These are phyloP conservation scores for Ianthella basta DNA, from an alignment of 37 sponge, comb jelly and placozoan species.

Conservation along the genomic window DNA sequence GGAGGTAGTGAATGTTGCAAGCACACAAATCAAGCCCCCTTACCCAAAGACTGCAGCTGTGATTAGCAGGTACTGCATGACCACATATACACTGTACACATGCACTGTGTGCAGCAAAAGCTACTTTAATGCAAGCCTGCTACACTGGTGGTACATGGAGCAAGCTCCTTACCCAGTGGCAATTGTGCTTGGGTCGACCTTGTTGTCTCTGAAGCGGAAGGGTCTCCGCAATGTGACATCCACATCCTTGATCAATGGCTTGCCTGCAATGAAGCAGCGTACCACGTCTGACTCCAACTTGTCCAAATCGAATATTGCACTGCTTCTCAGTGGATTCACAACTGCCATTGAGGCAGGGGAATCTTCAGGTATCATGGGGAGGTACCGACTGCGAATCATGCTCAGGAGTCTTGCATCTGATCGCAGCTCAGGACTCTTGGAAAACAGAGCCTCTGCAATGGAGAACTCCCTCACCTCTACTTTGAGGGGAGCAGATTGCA, in stretches of 20 bases:
- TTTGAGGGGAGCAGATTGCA: background rate
- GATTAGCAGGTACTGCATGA: no score
- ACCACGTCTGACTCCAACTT: slow-evolving; percentile 76
- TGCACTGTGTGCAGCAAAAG: no score
- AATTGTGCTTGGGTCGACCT: background rate
- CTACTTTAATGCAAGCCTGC: no score
- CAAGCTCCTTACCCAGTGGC: background rate
- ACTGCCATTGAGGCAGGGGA: background rate
- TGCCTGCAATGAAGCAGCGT: slow-evolving; percentile 64
- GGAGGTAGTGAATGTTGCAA: no score
- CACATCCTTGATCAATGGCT: slow-evolving; percentile 50
- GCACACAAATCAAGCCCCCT: no score
- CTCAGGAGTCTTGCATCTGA: slow-evolving; percentile 46
- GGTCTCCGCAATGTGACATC: slow-evolving; percentile 32
- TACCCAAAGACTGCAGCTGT: no score
- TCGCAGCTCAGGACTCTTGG: background rate
- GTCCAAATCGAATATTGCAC: slow-evolving; percentile 42
- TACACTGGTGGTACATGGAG: background rate
- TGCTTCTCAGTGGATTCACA: background rate
- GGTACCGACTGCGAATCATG: slow-evolving; percentile 59
- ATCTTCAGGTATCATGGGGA: background rate
- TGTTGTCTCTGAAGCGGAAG: slow-evolving; percentile 62
- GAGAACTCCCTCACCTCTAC: slow-evolving; percentile 21
- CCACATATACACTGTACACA: no score
- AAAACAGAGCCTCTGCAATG: background rate